Conservation (phyloP, 2,888 invertebrate species). For the Nasonovia ribisnigri region DNA sequence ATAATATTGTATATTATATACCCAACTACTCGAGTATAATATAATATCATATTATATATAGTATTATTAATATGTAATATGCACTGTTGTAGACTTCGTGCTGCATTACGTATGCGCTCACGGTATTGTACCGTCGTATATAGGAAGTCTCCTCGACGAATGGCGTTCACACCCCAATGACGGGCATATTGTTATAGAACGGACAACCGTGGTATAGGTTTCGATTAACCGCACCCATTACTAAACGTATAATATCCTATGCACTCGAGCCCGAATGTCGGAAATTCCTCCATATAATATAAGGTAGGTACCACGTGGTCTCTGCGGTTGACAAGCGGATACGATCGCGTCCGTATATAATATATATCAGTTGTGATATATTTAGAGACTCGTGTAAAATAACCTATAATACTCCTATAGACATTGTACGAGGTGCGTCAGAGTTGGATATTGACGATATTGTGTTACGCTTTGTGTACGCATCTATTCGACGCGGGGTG, state of each 20-base stretch:
- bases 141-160: background rate
- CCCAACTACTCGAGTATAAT: background rate
- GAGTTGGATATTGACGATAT: background rate
- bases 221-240: conserved; percentile 5
- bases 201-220: background rate
- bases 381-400: background rate
- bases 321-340: background rate
- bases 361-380: background rate
- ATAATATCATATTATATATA: no score
- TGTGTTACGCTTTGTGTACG: background rate
- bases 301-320: background rate
- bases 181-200: background rate
- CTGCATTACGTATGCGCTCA: background rate
- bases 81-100: background rate
- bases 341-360: background rate
- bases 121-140: background rate
- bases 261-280: background rate
- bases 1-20: background rate
- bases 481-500: background rate
- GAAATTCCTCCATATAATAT: background rate
- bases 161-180: background rate
- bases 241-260: background rate
- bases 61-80: background rate
- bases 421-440: background rate
- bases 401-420: background rate